These are phyloP conservation scores for Hyposoter dolosus DNA, from an alignment of 2,888 invertebrate genomes.

Conservation along the genomic window DNA sequence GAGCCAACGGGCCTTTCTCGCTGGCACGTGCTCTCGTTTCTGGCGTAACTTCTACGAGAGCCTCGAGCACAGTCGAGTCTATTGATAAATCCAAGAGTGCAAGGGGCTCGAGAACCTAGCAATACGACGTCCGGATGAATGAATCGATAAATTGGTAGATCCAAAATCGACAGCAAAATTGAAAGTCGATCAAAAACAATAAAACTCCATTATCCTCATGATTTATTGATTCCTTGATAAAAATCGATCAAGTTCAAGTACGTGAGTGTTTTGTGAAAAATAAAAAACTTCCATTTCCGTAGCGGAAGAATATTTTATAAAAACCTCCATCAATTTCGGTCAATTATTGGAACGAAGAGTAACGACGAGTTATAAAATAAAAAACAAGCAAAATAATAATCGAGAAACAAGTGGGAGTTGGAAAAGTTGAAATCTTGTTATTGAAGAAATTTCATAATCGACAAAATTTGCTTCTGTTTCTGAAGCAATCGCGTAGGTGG, in stretches of 20 bases:
- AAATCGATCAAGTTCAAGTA: background rate
- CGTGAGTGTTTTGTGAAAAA: background rate
- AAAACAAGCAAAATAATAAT: background rate
- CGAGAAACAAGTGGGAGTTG: background rate
- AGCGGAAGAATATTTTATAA: background rate
- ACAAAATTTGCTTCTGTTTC: background rate
- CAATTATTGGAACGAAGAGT: background rate
- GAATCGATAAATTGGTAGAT: conserved; percentile 23
- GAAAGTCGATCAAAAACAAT: background rate
- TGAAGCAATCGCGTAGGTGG: conserved; percentile 42
- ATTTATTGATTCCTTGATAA: background rate
- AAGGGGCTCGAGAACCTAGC: conserved; percentile 2
- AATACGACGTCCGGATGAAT: conserved; percentile 18
- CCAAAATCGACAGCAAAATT: background rate
- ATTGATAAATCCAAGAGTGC: conserved; percentile 41
- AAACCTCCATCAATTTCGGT: background rate
- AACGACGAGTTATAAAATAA: background rate
- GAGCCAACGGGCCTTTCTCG: conserved; percentile 26
- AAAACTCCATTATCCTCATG: background rate
- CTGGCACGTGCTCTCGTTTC: conserved; percentile 43
- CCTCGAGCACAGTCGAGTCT: conserved; percentile 41
- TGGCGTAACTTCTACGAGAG: conserved; percentile 27
- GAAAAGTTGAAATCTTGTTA: background rate
- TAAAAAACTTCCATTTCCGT: background rate
- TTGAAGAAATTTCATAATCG: conserved; percentile 1